A percentile compares a stretch with the other conserved stretches of the same genome.
Evolutionary conservation across 2,888 invertebrate species (phyloP).

Genomic region (Drosophila paramelanica): DNA sequence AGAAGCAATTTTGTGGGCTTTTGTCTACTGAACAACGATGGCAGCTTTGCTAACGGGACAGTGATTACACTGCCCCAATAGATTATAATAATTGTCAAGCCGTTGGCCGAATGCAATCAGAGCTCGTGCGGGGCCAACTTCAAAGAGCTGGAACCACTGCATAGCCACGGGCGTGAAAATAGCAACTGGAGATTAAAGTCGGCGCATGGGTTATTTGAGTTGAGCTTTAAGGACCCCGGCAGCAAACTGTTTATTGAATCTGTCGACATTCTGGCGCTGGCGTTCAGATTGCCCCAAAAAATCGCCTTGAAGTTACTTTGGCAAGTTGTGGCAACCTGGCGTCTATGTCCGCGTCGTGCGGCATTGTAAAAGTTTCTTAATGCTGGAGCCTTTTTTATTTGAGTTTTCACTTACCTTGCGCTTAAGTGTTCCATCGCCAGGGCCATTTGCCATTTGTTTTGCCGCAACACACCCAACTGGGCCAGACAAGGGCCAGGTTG

Average conservation of each 20-base stretch:
- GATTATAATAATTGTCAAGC: slow-evolving; percentile 43
- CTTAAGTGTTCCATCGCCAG: slow-evolving; percentile 71
- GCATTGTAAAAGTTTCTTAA: slow-evolving; percentile 67
- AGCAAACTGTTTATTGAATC: slow-evolving; percentile 50
- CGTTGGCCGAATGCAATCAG: slow-evolving; percentile 43
- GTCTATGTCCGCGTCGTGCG: slow-evolving; percentile 38
- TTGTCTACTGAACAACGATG: neutral
- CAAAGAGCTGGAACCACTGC: slow-evolving; percentile 53
- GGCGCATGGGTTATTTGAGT: slow-evolving; percentile 11
- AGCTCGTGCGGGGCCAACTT: slow-evolving; percentile 35
- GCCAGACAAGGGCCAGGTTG: neutral
- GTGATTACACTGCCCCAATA: slow-evolving; percentile 14
- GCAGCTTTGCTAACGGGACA: neutral
- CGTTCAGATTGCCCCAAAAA: slow-evolving; percentile 33
- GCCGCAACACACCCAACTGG: slow-evolving; percentile 30
- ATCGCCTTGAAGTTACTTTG: slow-evolving; percentile 45
- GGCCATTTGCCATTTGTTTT: slow-evolving; percentile 74
- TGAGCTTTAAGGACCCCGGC: slow-evolving; percentile 34
- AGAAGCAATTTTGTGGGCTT: slow-evolving; percentile 1
- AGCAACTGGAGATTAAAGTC: slow-evolving; percentile 45
- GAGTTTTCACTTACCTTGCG: slow-evolving; percentile 73
- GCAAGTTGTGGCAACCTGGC: slow-evolving; percentile 19
- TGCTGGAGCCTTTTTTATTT: slow-evolving; percentile 61
- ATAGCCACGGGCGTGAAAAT: slow-evolving; percentile 50
- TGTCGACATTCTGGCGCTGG: slow-evolving; percentile 14